Base-by-base conservation (phyloP, 2,797 vertebrate species). In the Glyptemys insculpta region DNA sequence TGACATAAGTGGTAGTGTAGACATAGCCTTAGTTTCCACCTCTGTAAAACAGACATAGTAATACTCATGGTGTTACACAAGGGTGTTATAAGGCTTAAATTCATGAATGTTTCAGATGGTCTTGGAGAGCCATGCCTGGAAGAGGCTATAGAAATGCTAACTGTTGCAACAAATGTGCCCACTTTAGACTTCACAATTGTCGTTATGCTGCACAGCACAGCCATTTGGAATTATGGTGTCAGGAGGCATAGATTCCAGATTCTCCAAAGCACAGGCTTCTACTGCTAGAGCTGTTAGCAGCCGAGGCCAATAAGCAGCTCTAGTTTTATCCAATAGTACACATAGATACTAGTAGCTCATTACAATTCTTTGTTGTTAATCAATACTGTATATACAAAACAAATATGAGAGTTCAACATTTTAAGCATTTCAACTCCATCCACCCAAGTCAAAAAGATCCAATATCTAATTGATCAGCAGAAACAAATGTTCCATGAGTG, bases 21-120 rank as follows among this genome's bases (percentile, higher is more conserved):
- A 56, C 93, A 81, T 21, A 94, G 85, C 68, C 83, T 93, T 81
- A 93, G 47, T 90, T 93, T 85, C 78, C 56, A 90, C 27, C 86
- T 79, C 85, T 92, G 81, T 90, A 94, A 94, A 91, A 91, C 83
- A 85, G 50, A 76, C 86, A 89, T 31, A 87, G 68, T 74, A 81
- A 94, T 23, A 86, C 44, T 62, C 23, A 0, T 83, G 21, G 86
- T 76, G 83, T 37, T n/a, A 34, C 25, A 85, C 37, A 57, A 82
- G 49, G 12, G 90, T 5, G 74, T 0, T 86, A 76, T 83, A 93
- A 89, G 29, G 29, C 29, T 83, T 83, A 57, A 29, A 23, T 57
- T 12, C 25, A 12, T 57, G 56, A 56, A 57, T 14, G 27, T 57
- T 57, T 57, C 56, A 12, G 57, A 83, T 37, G 56, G 2, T 91